A percentile compares a stretch with the other conserved stretches of the same genome.
phyloP scores from a whole-genome alignment of 2,888 invertebrate genomes.

The Rhimphoctona megacephalus region DNA sequence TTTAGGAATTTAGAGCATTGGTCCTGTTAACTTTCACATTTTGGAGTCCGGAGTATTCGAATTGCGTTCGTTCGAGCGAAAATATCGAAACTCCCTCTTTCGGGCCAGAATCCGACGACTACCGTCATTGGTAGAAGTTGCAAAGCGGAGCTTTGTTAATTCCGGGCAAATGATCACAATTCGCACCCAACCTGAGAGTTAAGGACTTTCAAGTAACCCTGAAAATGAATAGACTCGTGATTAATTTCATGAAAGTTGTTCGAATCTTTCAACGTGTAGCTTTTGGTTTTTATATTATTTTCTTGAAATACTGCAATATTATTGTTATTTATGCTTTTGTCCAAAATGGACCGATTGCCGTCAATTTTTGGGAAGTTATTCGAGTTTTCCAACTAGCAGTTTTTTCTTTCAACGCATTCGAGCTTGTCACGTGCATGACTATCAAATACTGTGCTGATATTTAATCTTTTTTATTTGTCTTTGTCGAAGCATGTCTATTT shows the following conservation, averaged over 20 bases:
- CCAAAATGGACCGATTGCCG: background rate
- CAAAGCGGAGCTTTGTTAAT: constrained; percentile 1
- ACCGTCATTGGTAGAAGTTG: background rate
- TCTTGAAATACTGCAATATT: background rate
- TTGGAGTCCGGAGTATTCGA: background rate
- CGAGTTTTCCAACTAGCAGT: background rate
- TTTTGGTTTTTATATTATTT: background rate
- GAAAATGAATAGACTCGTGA: background rate
- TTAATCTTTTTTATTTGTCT: background rate
- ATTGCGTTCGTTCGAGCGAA: background rate
- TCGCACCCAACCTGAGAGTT: background rate
- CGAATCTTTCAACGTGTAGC: background rate
- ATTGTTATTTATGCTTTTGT: background rate
- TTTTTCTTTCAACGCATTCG: background rate
- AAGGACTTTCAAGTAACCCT: background rate
- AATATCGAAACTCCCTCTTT: background rate
- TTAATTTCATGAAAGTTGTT: background rate
- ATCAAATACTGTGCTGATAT: background rate
- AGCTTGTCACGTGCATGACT: background rate
- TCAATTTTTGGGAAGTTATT: background rate
- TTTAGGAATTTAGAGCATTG: background rate
- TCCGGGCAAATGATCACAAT: background rate
- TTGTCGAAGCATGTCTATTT: background rate
- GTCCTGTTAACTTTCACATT: background rate
- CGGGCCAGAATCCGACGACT: background rate